phyloP scores from a whole-genome alignment of 1,140 invertebrate genomes.

The Eupristina koningsbergeri region DNA sequence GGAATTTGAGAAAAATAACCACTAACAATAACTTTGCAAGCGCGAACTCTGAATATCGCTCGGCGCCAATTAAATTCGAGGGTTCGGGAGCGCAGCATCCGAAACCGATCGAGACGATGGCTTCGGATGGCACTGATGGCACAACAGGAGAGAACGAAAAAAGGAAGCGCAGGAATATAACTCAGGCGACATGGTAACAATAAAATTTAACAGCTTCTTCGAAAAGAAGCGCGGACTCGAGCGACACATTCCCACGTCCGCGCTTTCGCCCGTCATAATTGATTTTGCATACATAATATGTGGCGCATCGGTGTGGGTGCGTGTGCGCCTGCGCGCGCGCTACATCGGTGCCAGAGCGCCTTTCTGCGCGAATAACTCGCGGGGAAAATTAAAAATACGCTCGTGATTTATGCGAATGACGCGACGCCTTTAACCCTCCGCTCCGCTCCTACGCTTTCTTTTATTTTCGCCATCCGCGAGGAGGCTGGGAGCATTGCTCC shows the following conservation, averaged over 20 bases:
- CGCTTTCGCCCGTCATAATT: constrained; percentile 21
- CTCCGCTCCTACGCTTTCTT: not conserved
- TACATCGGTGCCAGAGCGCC: too few relatives aligned
- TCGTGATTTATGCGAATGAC: constrained; percentile 43
- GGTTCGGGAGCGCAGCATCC: not conserved
- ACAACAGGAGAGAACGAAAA: too few relatives aligned
- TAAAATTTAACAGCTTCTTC: constrained; percentile 51
- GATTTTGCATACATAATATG: constrained; percentile 34
- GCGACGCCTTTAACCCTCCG: not conserved
- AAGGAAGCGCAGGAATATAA: constrained; percentile 18
- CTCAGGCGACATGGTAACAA: constrained; percentile 41
- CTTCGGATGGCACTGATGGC: too few relatives aligned
- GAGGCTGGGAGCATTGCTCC: not conserved
- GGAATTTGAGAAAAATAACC: not conserved
- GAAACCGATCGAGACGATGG: not conserved
- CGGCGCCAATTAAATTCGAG: constrained; percentile 38
- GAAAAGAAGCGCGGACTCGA: constrained; percentile 3
- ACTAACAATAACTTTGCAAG: constrained; percentile 10
- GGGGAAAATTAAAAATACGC: not conserved
- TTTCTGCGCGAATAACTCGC: not conserved
- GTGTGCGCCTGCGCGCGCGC: too few relatives aligned
- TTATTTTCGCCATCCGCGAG: not conserved
- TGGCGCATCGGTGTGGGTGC: not conserved
- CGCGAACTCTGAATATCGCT: not conserved
- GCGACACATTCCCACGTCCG: constrained; percentile 40